Evolutionary conservation across 2,113 vertebrate species (phyloP).

Genomic region (Chionomys nivalis): DNA sequence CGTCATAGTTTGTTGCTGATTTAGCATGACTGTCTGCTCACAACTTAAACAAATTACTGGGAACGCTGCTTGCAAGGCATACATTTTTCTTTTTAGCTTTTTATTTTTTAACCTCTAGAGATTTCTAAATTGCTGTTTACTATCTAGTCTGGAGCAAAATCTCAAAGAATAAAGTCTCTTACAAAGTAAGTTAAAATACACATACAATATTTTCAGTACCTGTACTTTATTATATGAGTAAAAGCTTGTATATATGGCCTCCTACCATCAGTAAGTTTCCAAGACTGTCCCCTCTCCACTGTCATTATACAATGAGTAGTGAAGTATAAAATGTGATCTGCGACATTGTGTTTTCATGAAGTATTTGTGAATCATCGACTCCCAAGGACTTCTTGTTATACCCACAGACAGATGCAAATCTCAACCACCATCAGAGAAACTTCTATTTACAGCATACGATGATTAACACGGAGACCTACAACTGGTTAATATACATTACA

Average conservation of each 20-base stretch:
- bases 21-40: slow-evolving; percentile 55
- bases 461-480: neutral
- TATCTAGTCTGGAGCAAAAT: slow-evolving; percentile 61
- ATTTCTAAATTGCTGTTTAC: slow-evolving; percentile 54
- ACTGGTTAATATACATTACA: neutral
- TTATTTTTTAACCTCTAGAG: slow-evolving; percentile 56
- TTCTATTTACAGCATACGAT: neutral
- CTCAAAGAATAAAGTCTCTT: slow-evolving; percentile 2
- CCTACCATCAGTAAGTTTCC: slow-evolving; percentile 27
- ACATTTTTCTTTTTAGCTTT: slow-evolving; percentile 68
- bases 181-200: neutral
- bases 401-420: neutral
- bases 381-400: neutral
- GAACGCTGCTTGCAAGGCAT: slow-evolving; percentile 67
- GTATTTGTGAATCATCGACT: slow-evolving; percentile 33
- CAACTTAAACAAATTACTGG: slow-evolving; percentile 65
- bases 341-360: slow-evolving; percentile 25
- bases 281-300: neutral
- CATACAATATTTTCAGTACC: slow-evolving; percentile 3
- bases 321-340: slow-evolving; percentile 5
- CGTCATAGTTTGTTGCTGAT: slow-evolving; percentile 64
- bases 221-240: slow-evolving; percentile 21
- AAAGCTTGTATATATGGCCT: neutral
- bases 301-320: slow-evolving; percentile 31
- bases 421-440: neutral